Conservation (phyloP, 2,888 invertebrate species). For the Geotrupes spiniger region DNA sequence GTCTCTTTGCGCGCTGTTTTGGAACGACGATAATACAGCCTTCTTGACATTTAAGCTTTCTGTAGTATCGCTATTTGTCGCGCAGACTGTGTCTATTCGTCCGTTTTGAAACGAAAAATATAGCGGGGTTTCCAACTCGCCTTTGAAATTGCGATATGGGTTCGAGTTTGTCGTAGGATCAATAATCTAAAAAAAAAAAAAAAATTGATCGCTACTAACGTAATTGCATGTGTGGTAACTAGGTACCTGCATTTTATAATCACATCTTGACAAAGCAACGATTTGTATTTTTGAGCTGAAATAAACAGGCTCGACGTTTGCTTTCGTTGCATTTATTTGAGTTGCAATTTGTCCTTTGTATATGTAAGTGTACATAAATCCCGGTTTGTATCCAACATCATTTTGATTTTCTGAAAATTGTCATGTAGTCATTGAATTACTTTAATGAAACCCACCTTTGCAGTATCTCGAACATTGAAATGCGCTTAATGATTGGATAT, state of each 20-base stretch:
- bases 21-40: slow-evolving; percentile 29
- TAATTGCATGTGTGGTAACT: not conserved
- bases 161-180: too few species aligned
- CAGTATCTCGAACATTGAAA: slow-evolving; percentile 32
- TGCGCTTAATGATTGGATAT: not conserved
- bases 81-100: slow-evolving; percentile 30
- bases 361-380: slow-evolving; percentile 25
- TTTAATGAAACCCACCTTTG: slow-evolving; percentile 26
- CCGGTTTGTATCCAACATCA: slow-evolving; percentile 26
- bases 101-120: slow-evolving; percentile 31
- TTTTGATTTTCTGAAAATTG: slow-evolving; percentile 23
- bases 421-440: not conserved
- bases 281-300: slow-evolving; percentile 22
- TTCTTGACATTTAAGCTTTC: slow-evolving; percentile 29
- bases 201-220: not conserved
- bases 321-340: slow-evolving; percentile 10
- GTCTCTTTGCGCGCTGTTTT: slow-evolving; percentile 26
- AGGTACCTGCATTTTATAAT: slow-evolving; percentile 27
- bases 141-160: slow-evolving; percentile 9
- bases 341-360: slow-evolving; percentile 25
- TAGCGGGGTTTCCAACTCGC: slow-evolving; percentile 11
- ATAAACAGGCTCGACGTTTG: slow-evolving; percentile 18
- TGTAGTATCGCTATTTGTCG: slow-evolving; percentile 18
- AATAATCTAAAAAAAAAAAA: too few species aligned
- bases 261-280: slow-evolving; percentile 24